These are phyloP conservation scores for Nannoperca australis DNA, from an alignment of 2,797 vertebrate species.

Conservation along the genomic window DNA sequence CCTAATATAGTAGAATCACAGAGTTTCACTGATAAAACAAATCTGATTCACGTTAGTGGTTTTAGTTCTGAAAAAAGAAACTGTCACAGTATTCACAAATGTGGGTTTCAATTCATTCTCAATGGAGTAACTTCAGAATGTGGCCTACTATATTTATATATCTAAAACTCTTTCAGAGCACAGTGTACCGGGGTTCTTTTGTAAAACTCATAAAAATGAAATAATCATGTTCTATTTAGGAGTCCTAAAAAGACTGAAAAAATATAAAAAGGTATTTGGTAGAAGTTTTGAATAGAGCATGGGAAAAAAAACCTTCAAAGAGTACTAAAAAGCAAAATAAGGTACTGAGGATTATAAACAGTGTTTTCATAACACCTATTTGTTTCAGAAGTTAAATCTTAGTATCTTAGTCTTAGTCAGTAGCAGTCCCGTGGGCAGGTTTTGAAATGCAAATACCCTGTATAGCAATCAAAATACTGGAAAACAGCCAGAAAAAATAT, in stretches of 20 bases:
- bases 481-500: conserved; percentile 46
- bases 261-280: conserved; percentile 25
- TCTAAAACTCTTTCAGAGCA: conserved; percentile 16
- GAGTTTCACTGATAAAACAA: not conserved
- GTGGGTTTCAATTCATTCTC: conserved; percentile 20
- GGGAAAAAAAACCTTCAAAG: conserved; percentile 26
- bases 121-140: conserved; percentile 28
- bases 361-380: conserved; percentile 48
- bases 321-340: conserved; percentile 23
- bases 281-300: not conserved
- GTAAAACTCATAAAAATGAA: conserved; percentile 27
- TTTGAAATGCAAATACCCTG: conserved; percentile 72
- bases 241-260: conserved; percentile 14
- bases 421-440: conserved; percentile 45
- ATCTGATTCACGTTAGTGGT: not conserved
- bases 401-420: conserved; percentile 45
- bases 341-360: conserved; percentile 35
- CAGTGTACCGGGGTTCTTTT: conserved; percentile 14
- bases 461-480: conserved; percentile 34
- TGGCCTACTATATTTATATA: conserved; percentile 14
- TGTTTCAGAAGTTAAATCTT: conserved; percentile 58
- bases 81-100: conserved; percentile 9
- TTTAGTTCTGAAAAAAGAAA: conserved; percentile 5
- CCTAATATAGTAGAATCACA: not conserved
- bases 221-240: conserved; percentile 12